Percentiles rank a stretch among this genome's conserved stretches.
Conservation (phyloP, 1,140 invertebrate genomes). For the Drosophila funebris region DNA sequence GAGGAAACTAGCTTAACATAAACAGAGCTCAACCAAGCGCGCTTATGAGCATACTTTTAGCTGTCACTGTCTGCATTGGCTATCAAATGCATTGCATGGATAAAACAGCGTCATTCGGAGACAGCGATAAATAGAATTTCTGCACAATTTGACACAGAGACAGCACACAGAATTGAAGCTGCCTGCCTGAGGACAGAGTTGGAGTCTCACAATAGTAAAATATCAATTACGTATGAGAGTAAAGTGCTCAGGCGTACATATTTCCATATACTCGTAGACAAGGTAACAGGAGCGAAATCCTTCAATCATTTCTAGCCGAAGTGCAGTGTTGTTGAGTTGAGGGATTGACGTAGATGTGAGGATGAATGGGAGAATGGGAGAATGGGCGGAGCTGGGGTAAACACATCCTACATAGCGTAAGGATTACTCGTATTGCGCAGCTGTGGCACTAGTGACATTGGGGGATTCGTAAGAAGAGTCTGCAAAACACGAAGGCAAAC, state of each 20-base stretch:
- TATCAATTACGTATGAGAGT: slow-evolving; percentile 74
- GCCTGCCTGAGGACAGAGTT: slow-evolving; percentile 14
- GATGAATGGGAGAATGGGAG: too few species aligned
- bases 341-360: neutral
- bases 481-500: slow-evolving; percentile 28
- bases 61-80: slow-evolving; percentile 3
- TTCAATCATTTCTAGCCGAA: slow-evolving; percentile 72
- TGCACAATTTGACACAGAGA: slow-evolving; percentile 67
- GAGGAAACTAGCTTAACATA: neutral
- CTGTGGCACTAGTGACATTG: slow-evolving; percentile 28
- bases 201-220: slow-evolving; percentile 68
- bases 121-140: slow-evolving; percentile 72
- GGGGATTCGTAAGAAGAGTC: slow-evolving; percentile 23
- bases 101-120: slow-evolving; percentile 2
- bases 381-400: neutral
- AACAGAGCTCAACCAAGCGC: neutral
- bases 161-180: neutral
- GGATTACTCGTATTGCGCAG: slow-evolving; percentile 41
- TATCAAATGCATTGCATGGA: slow-evolving; percentile 11
- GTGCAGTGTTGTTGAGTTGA: slow-evolving; percentile 4
- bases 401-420: slow-evolving; percentile 29
- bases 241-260: slow-evolving; percentile 51
- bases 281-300: slow-evolving; percentile 54
- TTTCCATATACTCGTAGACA: slow-evolving; percentile 11
- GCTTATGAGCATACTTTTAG: neutral